Evolutionary conservation across 2,888 invertebrate genomes (phyloP).

Genomic region (Syrista parreyssii): DNA sequence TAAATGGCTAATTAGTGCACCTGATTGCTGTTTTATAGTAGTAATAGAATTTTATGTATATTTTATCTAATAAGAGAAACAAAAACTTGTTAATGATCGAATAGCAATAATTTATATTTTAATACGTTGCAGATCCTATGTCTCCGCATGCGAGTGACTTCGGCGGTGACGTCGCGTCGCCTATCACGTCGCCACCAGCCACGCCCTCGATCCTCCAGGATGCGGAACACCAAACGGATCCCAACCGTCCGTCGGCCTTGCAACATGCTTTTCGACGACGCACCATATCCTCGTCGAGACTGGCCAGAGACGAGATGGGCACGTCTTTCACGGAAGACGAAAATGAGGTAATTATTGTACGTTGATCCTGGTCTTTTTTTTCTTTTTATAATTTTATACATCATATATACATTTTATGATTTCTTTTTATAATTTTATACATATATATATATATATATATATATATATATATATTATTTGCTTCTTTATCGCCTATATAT

Average conservation of each 20-base stretch:
- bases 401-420: not conserved
- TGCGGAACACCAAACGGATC: conserved; percentile 44
- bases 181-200: conserved; percentile 68
- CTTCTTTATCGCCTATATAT: not conserved
- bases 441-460: not conserved
- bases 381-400: not conserved
- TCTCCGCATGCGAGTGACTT: conserved; percentile 70
- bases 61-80: not conserved
- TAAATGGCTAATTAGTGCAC: not conserved
- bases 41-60: not conserved
- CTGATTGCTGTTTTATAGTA: not conserved
- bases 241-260: conserved; percentile 51
- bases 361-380: not conserved
- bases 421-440: not conserved
- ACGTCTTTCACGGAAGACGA: conserved; percentile 53
- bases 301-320: conserved; percentile 52
- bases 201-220: conserved; percentile 65
- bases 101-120: not conserved
- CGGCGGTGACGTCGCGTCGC: conserved; percentile 65
- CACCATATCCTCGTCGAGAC: conserved; percentile 50
- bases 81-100: not conserved
- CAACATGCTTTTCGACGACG: conserved; percentile 58
- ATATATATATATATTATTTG: not conserved
- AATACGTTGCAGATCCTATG: conserved; percentile 69
- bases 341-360: conserved; percentile 50